phyloP scores from a whole-genome alignment of 2,113 vertebrate genomes.

The Odocoileus hemionus region DNA sequence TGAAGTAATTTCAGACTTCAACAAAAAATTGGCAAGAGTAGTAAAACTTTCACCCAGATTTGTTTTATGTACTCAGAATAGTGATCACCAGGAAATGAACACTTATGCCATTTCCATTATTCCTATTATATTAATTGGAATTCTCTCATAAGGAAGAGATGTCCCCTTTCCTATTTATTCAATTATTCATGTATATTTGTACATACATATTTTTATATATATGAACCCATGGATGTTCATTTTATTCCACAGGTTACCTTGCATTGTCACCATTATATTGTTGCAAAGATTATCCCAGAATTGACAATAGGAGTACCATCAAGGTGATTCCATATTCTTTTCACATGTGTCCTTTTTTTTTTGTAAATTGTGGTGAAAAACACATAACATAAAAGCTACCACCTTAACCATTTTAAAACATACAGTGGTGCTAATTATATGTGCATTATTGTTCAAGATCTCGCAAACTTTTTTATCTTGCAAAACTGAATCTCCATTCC shows the following conservation, averaged over 20 bases:
- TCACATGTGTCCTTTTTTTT: not conserved
- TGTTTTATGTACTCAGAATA: not conserved
- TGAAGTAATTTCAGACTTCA: constrained; percentile 4
- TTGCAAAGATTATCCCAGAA: not conserved
- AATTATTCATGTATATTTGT: not conserved
- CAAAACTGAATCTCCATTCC: not conserved
- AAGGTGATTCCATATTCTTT: not conserved
- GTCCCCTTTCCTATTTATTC: not conserved
- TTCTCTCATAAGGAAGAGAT: not conserved
- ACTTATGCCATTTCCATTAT: not conserved
- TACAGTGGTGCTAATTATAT: not conserved
- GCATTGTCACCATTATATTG: not conserved
- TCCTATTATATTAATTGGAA: not conserved
- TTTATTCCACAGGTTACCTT: not conserved
- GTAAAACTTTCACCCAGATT: not conserved
- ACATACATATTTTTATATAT: not conserved
- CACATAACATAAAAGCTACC: not conserved
- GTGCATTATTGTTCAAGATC: not conserved
- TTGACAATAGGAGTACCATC: not conserved
- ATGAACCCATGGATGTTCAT: not conserved
- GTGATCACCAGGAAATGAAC: not conserved
- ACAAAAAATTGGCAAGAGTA: not conserved
- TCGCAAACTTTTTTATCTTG: not conserved
- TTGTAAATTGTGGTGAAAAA: not conserved
- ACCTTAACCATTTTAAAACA: not conserved